Percentiles rank a stretch among this genome's conserved stretches.
Conservation (phyloP, 1,140 invertebrate genomes). For the Neomicropteryx cornuta region DNA sequence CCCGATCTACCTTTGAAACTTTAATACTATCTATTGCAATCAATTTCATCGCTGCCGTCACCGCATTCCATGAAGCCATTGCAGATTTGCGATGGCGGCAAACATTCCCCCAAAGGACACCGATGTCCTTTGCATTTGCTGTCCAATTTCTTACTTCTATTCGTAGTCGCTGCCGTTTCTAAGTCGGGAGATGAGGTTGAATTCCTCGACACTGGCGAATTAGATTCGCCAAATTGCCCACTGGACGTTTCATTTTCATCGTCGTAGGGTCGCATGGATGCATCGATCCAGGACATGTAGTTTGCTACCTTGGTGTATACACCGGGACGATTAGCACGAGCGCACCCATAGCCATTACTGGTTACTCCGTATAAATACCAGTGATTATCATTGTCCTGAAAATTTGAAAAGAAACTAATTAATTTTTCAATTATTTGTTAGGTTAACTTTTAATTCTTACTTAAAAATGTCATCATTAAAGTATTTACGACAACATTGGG, state of each 20-base stretch:
- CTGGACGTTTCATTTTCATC: slow-evolving; percentile 13
- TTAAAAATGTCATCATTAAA: background rate
- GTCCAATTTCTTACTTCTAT: slow-evolving; percentile 20
- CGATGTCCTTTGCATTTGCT: slow-evolving; percentile 53
- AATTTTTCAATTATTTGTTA: background rate
- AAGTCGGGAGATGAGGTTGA: slow-evolving; percentile 18
- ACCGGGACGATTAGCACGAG: slow-evolving; percentile 68
- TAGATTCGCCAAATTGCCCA: slow-evolving; percentile 2
- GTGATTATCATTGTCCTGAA: slow-evolving; percentile 40
- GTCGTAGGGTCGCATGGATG: slow-evolving; percentile 29
- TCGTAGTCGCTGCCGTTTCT: slow-evolving; percentile 32
- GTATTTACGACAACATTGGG: background rate
- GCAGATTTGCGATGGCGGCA: slow-evolving; percentile 56
- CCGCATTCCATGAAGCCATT: slow-evolving; percentile 68
- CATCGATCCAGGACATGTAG: slow-evolving; percentile 67
- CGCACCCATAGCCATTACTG: slow-evolving; percentile 81
- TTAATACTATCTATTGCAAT: slow-evolving; percentile 24
- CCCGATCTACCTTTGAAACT: too few relatives aligned
- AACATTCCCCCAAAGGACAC: slow-evolving; percentile 64
- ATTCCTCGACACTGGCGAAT: slow-evolving; percentile 5
- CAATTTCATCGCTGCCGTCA: slow-evolving; percentile 58
- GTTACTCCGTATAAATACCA: slow-evolving; percentile 65
- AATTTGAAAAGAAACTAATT: slow-evolving; percentile 5
- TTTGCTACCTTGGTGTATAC: slow-evolving; percentile 80
- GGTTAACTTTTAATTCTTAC: background rate